Evolutionary conservation across 2,113 vertebrate species (phyloP), one percentile per base, ranked within the genome.

Genomic region (Crotalus helleri): DNA sequence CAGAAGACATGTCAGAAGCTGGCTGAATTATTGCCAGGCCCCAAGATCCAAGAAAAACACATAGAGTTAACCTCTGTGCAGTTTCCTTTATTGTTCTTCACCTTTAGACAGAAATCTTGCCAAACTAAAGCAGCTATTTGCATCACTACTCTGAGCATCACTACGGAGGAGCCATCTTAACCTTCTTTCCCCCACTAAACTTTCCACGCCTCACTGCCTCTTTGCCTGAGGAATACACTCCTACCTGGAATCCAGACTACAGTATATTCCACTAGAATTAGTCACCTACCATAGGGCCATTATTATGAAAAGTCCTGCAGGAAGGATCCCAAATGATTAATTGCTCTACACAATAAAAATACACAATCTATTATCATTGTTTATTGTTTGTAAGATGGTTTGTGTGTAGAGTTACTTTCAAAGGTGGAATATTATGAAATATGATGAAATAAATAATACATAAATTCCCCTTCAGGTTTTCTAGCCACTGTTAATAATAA

Each of bases 1-100:
- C 19, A n/a, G 64, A 69, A 74, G 64, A 74, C 13, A 69, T 69
- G n/a, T n/a, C 64, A 33, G 64, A 69, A 33, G 5, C n/a, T 74
- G n/a, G 4, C 13, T 74, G 64, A 74, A 17, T 33, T 74, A 74
- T 33, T 33, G 13, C 17, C 64, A 74, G 29, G 26, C 26, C 10
- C 26, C 59, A 29, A 12, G 51, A 53, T 93, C 92, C 54, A 89
- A 94, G 94, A 90, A 94, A 94, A 64, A 96, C 53, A 4, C 17
- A 64, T 53, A 91, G 58, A 0, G 93, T 85, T 95, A 90, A 94
- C 91, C 85, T 94, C 69, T 26, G 88, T 46, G 44, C 5, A 17
- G 4, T 29, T n/a, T 64, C 61, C 61, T n/a, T 64, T 29, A 64
- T 64, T 64, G 59, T 61, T 61, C 49, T 61, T 61, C 59, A 61